Conservation (phyloP, 2,888 invertebrate genomes). For the Hypselothyrea guttata region DNA sequence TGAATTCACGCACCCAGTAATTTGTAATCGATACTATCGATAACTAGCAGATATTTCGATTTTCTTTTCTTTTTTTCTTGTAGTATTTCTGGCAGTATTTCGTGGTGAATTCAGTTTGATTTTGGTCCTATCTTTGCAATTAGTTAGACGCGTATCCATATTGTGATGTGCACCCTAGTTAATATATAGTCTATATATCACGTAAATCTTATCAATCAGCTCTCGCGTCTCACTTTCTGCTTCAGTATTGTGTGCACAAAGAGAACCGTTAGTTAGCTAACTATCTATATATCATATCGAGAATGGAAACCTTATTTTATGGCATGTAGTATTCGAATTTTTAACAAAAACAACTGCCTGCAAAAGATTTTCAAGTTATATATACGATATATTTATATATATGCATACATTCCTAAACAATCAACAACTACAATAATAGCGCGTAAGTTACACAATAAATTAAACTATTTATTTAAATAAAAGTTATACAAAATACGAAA, state of each 20-base stretch:
- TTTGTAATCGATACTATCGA: background rate
- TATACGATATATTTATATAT: constrained; percentile 26
- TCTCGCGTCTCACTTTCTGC: no score
- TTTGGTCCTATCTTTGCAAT: constrained; percentile 15
- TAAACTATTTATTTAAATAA: constrained; percentile 74
- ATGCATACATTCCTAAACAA: constrained; percentile 59
- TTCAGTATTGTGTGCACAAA: background rate
- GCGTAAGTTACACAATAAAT: constrained; percentile 71
- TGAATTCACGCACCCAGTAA: no score
- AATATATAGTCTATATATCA: background rate
- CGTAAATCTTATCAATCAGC: constrained; percentile 7
- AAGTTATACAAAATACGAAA: constrained; percentile 41
- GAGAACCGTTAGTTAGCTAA: constrained; percentile 10
- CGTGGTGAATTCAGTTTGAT: constrained; percentile 18
- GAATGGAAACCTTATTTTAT: constrained; percentile 27
- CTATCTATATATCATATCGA: constrained; percentile 50
- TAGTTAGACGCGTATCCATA: constrained; percentile 70
- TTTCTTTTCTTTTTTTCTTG: background rate
- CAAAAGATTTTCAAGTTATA: constrained; percentile 17
- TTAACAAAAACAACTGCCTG: constrained; percentile 58
- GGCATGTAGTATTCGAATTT: constrained; percentile 22
- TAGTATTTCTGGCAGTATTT: constrained; percentile 36
- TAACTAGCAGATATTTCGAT: no score
- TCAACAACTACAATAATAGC: constrained; percentile 40
- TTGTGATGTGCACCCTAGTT: constrained; percentile 70